Percentiles rank a stretch among this genome's conserved stretches.
Conservation (phyloP, 2,888 invertebrate species). For the Axea sp. region DNA sequence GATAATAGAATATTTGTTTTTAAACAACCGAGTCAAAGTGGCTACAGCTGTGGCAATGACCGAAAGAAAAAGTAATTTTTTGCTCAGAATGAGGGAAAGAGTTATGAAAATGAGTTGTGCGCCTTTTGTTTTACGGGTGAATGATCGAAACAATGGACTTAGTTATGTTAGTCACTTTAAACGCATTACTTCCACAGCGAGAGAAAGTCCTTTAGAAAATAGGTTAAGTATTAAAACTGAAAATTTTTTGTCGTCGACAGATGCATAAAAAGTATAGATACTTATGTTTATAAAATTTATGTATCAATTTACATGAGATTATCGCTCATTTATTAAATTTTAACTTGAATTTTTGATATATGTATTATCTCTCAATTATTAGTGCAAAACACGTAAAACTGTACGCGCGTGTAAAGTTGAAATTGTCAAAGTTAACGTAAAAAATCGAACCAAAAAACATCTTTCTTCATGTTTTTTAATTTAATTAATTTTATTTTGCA, state of each 20-base stretch:
- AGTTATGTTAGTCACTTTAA: conserved; percentile 48
- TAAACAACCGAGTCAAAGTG: conserved; percentile 1
- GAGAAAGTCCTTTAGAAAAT: conserved; percentile 72
- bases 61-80: conserved; percentile 57
- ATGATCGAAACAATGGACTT: conserved; percentile 70
- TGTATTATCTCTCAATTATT: no score
- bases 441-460: no score
- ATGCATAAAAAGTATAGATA: conserved; percentile 12
- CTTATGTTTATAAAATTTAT: no score
- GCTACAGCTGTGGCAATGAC: conserved; percentile 20
- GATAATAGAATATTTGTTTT: background rate
- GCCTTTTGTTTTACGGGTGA: conserved; percentile 68
- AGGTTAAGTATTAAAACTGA: conserved; percentile 71
- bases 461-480: no score
- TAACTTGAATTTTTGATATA: no score
- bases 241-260: conserved; percentile 67
- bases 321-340: no score
- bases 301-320: no score
- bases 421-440: no score
- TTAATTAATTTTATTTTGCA: no score
- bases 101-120: conserved; percentile 60
- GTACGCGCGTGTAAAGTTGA: no score
- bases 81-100: conserved; percentile 39
- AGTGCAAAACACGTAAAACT: no score
- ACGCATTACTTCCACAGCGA: conserved; percentile 56